A percentile compares a stretch with the other conserved stretches of the same genome.
Evolutionary conservation across 2,888 invertebrate genomes (phyloP).

Genomic region (Eupithecia dodoneata): DNA sequence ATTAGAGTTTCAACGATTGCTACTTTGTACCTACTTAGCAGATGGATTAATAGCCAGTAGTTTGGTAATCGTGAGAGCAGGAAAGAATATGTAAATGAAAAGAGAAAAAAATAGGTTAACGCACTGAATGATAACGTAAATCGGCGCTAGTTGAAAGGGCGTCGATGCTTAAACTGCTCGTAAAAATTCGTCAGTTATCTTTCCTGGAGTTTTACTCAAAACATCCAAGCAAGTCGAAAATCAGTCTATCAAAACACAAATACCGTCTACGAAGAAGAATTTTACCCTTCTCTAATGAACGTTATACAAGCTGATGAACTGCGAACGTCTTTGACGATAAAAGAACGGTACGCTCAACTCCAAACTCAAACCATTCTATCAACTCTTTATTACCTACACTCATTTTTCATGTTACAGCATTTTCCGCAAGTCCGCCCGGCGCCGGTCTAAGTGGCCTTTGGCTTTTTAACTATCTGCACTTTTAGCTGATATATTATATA

Average conservation of each 20-base stretch:
- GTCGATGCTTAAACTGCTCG: neutral
- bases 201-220: neutral
- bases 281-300: neutral
- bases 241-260: neutral
- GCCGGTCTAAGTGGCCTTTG: conserved; percentile 71
- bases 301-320: neutral
- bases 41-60: conserved; percentile 1
- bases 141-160: neutral
- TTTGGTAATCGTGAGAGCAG: neutral
- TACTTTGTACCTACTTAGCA: conserved; percentile 53
- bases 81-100: neutral
- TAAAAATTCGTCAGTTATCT: neutral
- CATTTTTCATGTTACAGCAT: conserved; percentile 74
- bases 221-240: neutral
- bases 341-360: conserved; percentile 56
- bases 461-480: conserved; percentile 56
- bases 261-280: neutral
- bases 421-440: conserved; percentile 70
- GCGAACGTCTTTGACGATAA: conserved; percentile 21
- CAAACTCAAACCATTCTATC: conserved; percentile 67
- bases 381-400: conserved; percentile 49
- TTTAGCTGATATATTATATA: conserved; percentile 21
- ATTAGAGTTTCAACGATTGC: conserved; percentile 66
- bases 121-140: neutral
- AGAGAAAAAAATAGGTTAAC: neutral